Base-by-base conservation (phyloP, 2,888 invertebrate genomes). In the Phaonia tiefii region DNA sequence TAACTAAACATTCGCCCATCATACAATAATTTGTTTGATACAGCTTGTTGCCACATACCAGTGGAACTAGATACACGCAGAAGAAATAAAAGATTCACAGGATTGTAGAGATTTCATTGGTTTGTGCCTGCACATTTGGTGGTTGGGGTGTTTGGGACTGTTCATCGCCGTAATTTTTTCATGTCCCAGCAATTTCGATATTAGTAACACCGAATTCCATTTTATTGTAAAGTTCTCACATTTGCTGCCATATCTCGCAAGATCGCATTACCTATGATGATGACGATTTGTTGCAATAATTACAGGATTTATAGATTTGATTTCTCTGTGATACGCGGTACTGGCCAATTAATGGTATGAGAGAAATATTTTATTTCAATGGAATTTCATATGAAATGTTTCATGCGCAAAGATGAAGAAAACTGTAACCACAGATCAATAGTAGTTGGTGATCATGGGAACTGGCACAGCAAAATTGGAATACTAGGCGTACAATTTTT, bases 221-320 rank as follows among this genome's bases (percentile, higher is more conserved):
- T 87, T 85, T 80, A 86, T 85, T 85, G 87, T 86, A 83, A 85
- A 85, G 84, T 86, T 86, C 86, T 87, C 87, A 86, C 86, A 87
- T 85, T 78, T 78, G 63, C 71, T 75, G 73, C 26, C 26, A 56
- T 31, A 31, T 31, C 8, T 31, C 31, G 31, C 31, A 31, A 5
- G 4, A 31, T 31, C 31, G 65, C 63, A 71, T 71, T 70, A 31
- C 44, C 51, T 39, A 75, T 67, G 72, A 63, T 73, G 65, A 76
- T 39, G 22, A 49, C 72, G 42, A 73, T 1, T 54, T 54, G 54
- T 25, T 25, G 54, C 13, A 13, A 25, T 54, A 54, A 54, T 54
- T 54, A 25, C 1, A 54, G 54, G 54, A 54, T 25, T 22, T 25
- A 54, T 54, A 25, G 54, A 25, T 54, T 54, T 54, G 22, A 22